Evolutionary conservation across 2,888 invertebrate species (phyloP).

Genomic region (Lissocephala sabroskyi): DNA sequence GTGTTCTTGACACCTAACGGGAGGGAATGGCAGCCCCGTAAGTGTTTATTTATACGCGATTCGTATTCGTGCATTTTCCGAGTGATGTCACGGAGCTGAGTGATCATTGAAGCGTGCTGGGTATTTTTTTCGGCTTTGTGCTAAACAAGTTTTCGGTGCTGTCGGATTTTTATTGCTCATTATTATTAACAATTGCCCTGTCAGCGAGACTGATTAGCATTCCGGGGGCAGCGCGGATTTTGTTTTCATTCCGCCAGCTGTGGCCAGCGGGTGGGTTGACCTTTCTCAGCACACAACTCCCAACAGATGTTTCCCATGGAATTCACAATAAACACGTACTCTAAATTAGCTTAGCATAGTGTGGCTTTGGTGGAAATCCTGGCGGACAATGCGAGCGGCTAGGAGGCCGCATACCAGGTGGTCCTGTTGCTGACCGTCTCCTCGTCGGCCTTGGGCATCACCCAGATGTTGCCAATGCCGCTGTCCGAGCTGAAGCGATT

Average conservation of each 20-base stretch:
- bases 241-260: neutral
- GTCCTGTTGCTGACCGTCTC: constrained; percentile 56
- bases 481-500: constrained; percentile 71
- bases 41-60: constrained; percentile 54
- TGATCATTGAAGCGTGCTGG: constrained; percentile 2
- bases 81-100: constrained; percentile 52
- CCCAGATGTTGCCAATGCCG: constrained; percentile 70
- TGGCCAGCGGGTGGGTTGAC: too few species aligned
- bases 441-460: constrained; percentile 61
- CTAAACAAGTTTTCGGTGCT: constrained; percentile 6
- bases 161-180: constrained; percentile 5
- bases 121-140: constrained; percentile 8
- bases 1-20: too few species aligned
- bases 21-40: too few species aligned
- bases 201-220: too few species aligned
- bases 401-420: constrained; percentile 69
- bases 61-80: constrained; percentile 50
- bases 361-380: too few species aligned
- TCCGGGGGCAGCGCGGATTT: too few species aligned
- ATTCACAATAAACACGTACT: too few species aligned
- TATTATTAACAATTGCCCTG: constrained; percentile 34
- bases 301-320: too few species aligned
- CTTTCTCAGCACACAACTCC: too few species aligned
- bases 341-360: too few species aligned
- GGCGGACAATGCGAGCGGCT: too few species aligned